Conservation (phyloP, 2,888 invertebrate species). For the Bunonema sp. region DNA sequence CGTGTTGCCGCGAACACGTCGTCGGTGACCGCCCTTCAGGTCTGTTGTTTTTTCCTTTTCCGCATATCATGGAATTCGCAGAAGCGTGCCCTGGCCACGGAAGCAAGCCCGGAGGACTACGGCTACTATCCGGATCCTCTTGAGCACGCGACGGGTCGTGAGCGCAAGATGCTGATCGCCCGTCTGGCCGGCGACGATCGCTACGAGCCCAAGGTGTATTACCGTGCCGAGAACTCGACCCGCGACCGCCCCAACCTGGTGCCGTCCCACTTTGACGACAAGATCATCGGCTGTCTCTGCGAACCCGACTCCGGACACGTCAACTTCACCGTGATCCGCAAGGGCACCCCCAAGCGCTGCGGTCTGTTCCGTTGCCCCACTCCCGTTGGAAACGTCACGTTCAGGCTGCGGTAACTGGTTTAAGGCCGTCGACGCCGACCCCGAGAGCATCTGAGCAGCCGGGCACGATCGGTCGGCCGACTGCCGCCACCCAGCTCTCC, state of each 20-base stretch:
- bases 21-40: no score
- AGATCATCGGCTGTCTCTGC: slow-evolving; percentile 85
- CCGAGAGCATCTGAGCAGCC: slow-evolving; percentile 33
- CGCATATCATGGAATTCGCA: not conserved
- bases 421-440: slow-evolving; percentile 59
- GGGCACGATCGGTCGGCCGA: no score
- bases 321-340: slow-evolving; percentile 86
- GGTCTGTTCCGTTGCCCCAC: not conserved
- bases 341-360: slow-evolving; percentile 61
- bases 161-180: slow-evolving; percentile 74
- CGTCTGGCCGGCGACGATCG: slow-evolving; percentile 67
- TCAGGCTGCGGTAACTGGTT: slow-evolving; percentile 78
- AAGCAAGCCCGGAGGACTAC: slow-evolving; percentile 42
- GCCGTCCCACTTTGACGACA: slow-evolving; percentile 72
- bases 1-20: no score
- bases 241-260: slow-evolving; percentile 71
- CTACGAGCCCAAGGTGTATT: slow-evolving; percentile 43
- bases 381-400: slow-evolving; percentile 47
- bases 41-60: no score
- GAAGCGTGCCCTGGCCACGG: slow-evolving; percentile 26
- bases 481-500: no score
- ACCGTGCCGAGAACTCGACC: slow-evolving; percentile 54
- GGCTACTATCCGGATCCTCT: slow-evolving; percentile 59
- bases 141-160: slow-evolving; percentile 80
- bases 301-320: slow-evolving; percentile 77